Conservation (phyloP, 2,888 invertebrate genomes). For the Pollenia amentaria region DNA sequence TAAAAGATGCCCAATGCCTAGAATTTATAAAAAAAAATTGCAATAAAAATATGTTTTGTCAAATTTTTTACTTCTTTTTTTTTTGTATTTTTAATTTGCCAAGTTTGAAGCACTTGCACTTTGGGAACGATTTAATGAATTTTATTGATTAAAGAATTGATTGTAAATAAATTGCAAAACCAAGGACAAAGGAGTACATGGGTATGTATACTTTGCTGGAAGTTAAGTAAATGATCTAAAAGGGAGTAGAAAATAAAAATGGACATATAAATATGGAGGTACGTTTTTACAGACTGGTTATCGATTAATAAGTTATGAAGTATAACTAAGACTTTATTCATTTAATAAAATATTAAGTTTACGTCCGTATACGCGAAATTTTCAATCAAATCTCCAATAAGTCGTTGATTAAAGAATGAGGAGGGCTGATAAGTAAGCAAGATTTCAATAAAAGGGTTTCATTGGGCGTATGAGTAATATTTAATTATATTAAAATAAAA, state of each 20-base stretch:
- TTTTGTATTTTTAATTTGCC: slow-evolving; percentile 17
- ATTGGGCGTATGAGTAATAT: too few relatives aligned
- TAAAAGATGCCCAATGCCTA: neutral
- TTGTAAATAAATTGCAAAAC: slow-evolving; percentile 13
- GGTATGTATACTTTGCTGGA: too few relatives aligned
- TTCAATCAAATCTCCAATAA: too few relatives aligned
- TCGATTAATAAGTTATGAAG: neutral
- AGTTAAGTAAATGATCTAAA: too few relatives aligned
- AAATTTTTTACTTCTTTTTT: slow-evolving; percentile 1
- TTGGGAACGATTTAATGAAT: slow-evolving; percentile 52
- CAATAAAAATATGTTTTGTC: slow-evolving; percentile 28
- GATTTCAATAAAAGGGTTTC: too few relatives aligned
- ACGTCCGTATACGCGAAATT: neutral
- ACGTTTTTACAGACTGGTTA: too few relatives aligned
- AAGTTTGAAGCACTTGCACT: slow-evolving; percentile 17
- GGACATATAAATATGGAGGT: too few relatives aligned
- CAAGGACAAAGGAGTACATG: too few relatives aligned
- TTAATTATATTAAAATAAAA: too few relatives aligned
- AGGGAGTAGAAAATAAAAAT: too few relatives aligned
- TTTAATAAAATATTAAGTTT: neutral
- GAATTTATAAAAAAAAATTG: slow-evolving; percentile 31
- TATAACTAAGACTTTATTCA: neutral
- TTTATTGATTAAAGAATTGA: slow-evolving; percentile 38
- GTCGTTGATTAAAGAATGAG: too few relatives aligned
- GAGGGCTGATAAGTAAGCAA: fast-evolving